Percentiles rank a stretch among this genome's conserved stretches.
Conservation (phyloP, 1,140 invertebrate species). For the Artemia franciscana region DNA sequence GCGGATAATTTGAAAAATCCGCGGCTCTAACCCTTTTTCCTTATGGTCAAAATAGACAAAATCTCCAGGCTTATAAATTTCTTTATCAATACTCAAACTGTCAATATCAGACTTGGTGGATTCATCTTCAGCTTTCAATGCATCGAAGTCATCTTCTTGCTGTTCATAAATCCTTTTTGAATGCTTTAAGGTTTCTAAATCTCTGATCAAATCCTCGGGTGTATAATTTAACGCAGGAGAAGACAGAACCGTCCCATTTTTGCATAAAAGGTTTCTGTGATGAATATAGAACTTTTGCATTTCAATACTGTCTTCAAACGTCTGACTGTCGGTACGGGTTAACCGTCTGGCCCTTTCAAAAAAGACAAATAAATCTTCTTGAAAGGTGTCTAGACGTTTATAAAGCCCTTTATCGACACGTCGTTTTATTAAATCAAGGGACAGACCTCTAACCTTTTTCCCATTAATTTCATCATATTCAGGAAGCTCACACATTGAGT, state of each 20-base stretch:
- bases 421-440: conserved; percentile 60
- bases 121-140: conserved; percentile 17
- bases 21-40: conserved; percentile 50
- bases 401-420: conserved; percentile 67
- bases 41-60: conserved; percentile 69
- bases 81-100: conserved; percentile 37
- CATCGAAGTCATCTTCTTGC: conserved; percentile 35
- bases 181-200: conserved; percentile 46
- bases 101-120: conserved; percentile 9
- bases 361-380: conserved; percentile 86
- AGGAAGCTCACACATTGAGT: conserved; percentile 79
- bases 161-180: conserved; percentile 48
- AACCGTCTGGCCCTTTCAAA: conserved; percentile 66
- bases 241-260: conserved; percentile 47
- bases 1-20: conserved; percentile 68
- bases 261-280: conserved; percentile 34
- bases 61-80: conserved; percentile 54
- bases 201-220: conserved; percentile 38
- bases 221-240: conserved; percentile 68
- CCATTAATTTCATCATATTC: conserved; percentile 58
- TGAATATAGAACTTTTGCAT: conserved; percentile 76
- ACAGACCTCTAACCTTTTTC: conserved; percentile 44
- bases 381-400: conserved; percentile 74
- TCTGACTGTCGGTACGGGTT: conserved; percentile 70
- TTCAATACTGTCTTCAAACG: conserved; percentile 84